A percentile compares a stretch with the other conserved stretches of the same genome.
Evolutionary conservation across 2,888 invertebrate species (phyloP).

Genomic region (Serrognathus titanus): DNA sequence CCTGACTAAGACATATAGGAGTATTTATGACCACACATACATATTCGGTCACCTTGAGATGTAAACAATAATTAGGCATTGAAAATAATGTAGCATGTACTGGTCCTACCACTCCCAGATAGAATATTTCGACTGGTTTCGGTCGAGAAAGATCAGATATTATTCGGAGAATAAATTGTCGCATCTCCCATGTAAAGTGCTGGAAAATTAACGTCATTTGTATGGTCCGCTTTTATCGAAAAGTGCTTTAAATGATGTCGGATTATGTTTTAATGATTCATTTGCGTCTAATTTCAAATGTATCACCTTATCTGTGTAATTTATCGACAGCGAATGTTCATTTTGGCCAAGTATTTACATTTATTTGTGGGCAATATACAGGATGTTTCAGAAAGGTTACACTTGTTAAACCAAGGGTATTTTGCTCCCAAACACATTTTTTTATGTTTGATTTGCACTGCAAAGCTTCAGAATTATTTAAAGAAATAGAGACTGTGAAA

Average conservation of each 20-base stretch:
- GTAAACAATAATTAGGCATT: constrained; percentile 48
- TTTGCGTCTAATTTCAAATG: constrained; percentile 3
- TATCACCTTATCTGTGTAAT: background rate
- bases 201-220: constrained; percentile 35
- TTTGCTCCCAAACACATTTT: no score
- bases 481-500: no score
- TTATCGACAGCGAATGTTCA: background rate
- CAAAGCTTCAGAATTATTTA: no score
- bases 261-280: constrained; percentile 17
- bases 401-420: no score
- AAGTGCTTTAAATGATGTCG: constrained; percentile 25
- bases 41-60: constrained; percentile 46
- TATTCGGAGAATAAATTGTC: constrained; percentile 38
- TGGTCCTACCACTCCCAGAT: constrained; percentile 38
- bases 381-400: no score
- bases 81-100: constrained; percentile 42
- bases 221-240: constrained; percentile 34
- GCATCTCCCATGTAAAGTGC: constrained; percentile 28
- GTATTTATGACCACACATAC: constrained; percentile 44
- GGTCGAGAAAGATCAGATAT: constrained; percentile 36
- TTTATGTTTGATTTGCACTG: no score
- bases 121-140: constrained; percentile 34
- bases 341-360: no score
- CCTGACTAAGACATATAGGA: constrained; percentile 44
- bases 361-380: no score